phyloP scores from a whole-genome alignment of 2,797 vertebrate species.

The Eupleurogrammus muticus region DNA sequence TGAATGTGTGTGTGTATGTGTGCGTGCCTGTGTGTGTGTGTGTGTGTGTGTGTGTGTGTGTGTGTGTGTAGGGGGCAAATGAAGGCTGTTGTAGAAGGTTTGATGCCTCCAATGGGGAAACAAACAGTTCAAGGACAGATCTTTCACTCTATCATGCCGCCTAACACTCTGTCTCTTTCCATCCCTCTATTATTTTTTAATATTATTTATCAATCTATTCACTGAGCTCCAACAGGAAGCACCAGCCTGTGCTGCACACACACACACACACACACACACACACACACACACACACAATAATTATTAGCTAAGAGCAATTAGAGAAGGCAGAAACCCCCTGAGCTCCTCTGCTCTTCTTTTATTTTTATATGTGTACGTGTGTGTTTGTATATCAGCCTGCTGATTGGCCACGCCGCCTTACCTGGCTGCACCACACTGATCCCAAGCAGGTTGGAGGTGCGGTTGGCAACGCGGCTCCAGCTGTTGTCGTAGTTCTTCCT shows the following conservation, averaged over 20 bases:
- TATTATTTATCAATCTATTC: slow-evolving; percentile 72
- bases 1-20: slow-evolving; percentile 45
- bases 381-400: slow-evolving; percentile 28
- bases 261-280: slow-evolving; percentile 9
- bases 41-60: slow-evolving; percentile 22
- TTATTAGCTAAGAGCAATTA: slow-evolving; percentile 78
- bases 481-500: slow-evolving; percentile 91
- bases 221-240: slow-evolving; percentile 76
- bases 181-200: slow-evolving; percentile 9
- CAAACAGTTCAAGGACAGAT: slow-evolving; percentile 76
- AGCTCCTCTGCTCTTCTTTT: slow-evolving; percentile 55
- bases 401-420: slow-evolving; percentile 66
- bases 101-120: slow-evolving; percentile 76
- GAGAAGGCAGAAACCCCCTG: slow-evolving; percentile 67
- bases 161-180: slow-evolving; percentile 44
- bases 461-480: slow-evolving; percentile 92
- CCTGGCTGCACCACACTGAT: slow-evolving; percentile 95
- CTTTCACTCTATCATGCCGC: slow-evolving; percentile 61
- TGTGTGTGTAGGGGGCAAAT: slow-evolving; percentile 50
- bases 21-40: slow-evolving; percentile 26
- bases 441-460: slow-evolving; percentile 95
- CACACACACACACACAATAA: too few species aligned
- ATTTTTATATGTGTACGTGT: slow-evolving; percentile 27
- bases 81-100: slow-evolving; percentile 62
- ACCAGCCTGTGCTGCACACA: slow-evolving; percentile 45